phyloP scores from a whole-genome alignment of 2,113 vertebrate genomes.

The Tringa solitaria region DNA sequence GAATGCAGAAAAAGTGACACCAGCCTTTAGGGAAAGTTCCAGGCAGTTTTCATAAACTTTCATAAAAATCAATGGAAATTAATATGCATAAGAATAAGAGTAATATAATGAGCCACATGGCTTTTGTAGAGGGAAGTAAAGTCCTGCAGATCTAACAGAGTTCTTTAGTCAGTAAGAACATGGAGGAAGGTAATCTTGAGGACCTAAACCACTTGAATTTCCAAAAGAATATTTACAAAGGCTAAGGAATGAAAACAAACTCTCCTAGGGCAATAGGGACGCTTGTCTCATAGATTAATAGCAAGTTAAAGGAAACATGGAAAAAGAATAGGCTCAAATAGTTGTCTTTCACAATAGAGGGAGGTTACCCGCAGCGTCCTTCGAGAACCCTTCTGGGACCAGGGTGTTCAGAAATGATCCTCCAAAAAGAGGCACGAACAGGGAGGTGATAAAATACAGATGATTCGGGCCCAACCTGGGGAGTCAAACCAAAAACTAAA shows the following conservation, averaged over 20 bases:
- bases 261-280: not conserved
- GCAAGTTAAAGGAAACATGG: not conserved
- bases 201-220: not conserved
- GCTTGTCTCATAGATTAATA: not conserved
- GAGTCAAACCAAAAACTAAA: not conserved
- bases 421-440: not conserved
- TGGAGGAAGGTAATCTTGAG: not conserved
- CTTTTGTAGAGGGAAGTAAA: not conserved
- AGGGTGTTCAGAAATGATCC: not conserved
- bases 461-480: not conserved
- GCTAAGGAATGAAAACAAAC: not conserved
- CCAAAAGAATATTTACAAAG: not conserved
- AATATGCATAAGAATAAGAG: not conserved
- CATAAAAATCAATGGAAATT: not conserved
- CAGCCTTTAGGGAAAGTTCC: not conserved
- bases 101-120: not conserved
- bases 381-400: not conserved
- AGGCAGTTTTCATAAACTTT: not conserved
- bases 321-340: not conserved
- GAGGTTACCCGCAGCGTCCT: not conserved
- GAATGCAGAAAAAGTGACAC: rapidly evolving
- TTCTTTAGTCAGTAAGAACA: not conserved
- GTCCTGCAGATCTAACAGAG: not conserved
- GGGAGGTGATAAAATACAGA: not conserved
- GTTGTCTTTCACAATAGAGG: not conserved